A percentile compares a stretch with the other conserved stretches of the same genome.
phyloP scores from a whole-genome alignment of 2,113 vertebrate species.

The Heteronetta atricapilla region DNA sequence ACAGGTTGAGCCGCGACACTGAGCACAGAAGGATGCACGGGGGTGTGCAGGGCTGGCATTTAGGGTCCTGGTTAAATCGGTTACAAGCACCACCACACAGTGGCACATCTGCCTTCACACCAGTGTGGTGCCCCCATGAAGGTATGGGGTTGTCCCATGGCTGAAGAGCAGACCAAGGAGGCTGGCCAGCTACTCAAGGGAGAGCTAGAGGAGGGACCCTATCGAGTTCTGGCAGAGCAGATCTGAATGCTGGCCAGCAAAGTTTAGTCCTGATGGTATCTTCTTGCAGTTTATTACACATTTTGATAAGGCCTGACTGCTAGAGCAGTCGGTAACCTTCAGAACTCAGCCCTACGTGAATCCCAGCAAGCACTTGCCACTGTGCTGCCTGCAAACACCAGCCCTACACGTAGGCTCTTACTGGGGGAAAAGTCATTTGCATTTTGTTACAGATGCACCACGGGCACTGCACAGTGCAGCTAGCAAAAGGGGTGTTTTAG shows the following conservation, averaged over 20 bases:
- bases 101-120: too few species aligned
- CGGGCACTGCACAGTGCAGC: not conserved
- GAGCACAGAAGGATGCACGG: too few species aligned
- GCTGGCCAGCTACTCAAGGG: too few species aligned
- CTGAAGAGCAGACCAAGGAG: too few species aligned
- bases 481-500: not conserved
- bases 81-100: too few species aligned
- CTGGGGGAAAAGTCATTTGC: not conserved
- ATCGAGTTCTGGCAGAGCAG: not conserved
- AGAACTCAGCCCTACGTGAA: not conserved
- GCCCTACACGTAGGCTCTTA: not conserved
- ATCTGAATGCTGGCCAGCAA: not conserved
- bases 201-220: too few species aligned
- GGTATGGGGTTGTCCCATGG: too few species aligned
- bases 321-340: not conserved
- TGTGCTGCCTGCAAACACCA: not conserved
- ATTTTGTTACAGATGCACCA: not conserved
- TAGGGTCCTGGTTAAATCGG: too few species aligned
- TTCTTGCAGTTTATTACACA: too few species aligned
- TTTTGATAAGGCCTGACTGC: not conserved
- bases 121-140: too few species aligned
- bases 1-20: too few species aligned
- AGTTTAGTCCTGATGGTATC: rapidly evolving
- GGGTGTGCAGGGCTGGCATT: too few species aligned
- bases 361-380: not conserved